Evolutionary conservation across 2,888 invertebrate genomes (phyloP).

Genomic region (Seira musarum): DNA sequence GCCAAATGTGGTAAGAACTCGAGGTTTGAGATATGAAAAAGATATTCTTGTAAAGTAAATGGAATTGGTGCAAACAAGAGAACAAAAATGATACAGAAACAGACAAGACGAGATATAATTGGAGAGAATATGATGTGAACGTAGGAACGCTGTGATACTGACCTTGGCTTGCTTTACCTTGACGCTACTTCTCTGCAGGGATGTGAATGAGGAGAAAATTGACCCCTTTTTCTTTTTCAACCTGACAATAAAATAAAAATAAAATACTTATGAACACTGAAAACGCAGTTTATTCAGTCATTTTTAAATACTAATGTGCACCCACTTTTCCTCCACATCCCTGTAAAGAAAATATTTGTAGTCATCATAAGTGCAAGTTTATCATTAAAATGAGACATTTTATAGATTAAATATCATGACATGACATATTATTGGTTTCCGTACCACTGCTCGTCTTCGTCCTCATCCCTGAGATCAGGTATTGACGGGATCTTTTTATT

Average conservation of each 20-base stretch:
- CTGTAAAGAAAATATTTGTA: too few species aligned
- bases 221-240: slow-evolving; percentile 97
- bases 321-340: slow-evolving; percentile 94
- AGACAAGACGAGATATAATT: slow-evolving; percentile 21
- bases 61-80: slow-evolving; percentile 13
- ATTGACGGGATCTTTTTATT: slow-evolving; percentile 96
- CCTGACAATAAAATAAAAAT: slow-evolving; percentile 75
- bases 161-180: slow-evolving; percentile 77
- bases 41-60: too few species aligned
- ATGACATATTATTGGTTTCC: background rate
- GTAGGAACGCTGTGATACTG: slow-evolving; percentile 37
- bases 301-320: too few species aligned
- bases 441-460: slow-evolving; percentile 89
- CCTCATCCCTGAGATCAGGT: slow-evolving; percentile 91
- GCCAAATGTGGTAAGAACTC: too few species aligned
- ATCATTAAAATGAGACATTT: background rate
- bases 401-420: background rate
- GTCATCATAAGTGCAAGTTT: too few species aligned
- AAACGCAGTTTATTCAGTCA: too few species aligned
- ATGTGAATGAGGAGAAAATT: slow-evolving; percentile 96
- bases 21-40: too few species aligned
- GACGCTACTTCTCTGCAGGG: slow-evolving; percentile 97
- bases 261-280: too few species aligned
- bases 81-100: slow-evolving; percentile 11
- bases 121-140: background rate